Evolutionary conservation across 2,888 invertebrate genomes (phyloP).

Genomic region (Clusia tigrina): DNA sequence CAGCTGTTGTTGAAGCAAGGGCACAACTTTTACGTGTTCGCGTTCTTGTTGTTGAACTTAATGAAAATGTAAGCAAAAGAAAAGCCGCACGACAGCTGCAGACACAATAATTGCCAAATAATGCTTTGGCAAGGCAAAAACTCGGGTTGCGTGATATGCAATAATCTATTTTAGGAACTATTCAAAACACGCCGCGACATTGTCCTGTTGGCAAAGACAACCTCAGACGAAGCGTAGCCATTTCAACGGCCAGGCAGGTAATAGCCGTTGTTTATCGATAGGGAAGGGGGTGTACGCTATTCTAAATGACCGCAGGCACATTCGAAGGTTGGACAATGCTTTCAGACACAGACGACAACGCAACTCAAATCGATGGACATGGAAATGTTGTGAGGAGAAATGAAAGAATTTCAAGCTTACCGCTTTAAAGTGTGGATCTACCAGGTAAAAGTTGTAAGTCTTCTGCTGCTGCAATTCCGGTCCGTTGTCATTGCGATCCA

Average conservation of each 20-base stretch:
- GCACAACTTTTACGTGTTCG: too few species aligned
- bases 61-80: too few species aligned
- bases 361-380: background rate
- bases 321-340: background rate
- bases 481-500: constrained; percentile 93
- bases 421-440: constrained; percentile 59
- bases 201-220: constrained; percentile 7
- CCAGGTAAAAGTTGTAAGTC: constrained; percentile 50
- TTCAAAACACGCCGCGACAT: constrained; percentile 16
- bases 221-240: constrained; percentile 23
- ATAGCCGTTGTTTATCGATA: background rate
- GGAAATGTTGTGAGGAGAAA: background rate
- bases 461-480: constrained; percentile 70
- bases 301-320: background rate
- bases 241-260: constrained; percentile 5
- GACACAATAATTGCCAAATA: constrained; percentile 25
- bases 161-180: constrained; percentile 26
- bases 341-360: too few species aligned
- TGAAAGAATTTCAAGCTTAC: constrained; percentile 43
- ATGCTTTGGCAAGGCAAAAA: background rate
- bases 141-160: constrained; percentile 29
- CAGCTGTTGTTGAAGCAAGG: too few species aligned
- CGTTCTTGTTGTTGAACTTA: too few species aligned
- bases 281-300: too few species aligned
- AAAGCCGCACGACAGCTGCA: constrained; percentile 12